A percentile compares a stretch with the other conserved stretches of the same genome.
Conservation (phyloP, 2,888 invertebrate species). For the Drosophila planitibia region DNA sequence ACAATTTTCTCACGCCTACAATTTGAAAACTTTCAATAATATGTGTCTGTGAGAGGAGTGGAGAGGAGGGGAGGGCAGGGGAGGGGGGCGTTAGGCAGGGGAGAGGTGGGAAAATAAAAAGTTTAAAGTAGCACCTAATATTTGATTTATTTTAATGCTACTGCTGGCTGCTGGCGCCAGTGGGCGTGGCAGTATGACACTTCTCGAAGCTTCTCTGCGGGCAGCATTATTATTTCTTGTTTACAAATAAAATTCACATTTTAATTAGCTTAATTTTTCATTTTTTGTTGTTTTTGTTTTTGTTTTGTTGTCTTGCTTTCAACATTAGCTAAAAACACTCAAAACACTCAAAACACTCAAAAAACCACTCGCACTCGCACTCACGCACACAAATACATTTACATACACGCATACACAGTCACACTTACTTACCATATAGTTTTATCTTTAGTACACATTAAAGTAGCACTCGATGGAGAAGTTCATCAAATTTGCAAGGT, state of each 20-base stretch:
- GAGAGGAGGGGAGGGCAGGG: neutral
- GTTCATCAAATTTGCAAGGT: slow-evolving; percentile 48
- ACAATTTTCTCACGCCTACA: slow-evolving; percentile 31
- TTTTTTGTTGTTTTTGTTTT: neutral
- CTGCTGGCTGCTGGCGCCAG: slow-evolving; percentile 40
- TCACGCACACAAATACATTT: slow-evolving; percentile 6
- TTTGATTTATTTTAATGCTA: slow-evolving; percentile 36
- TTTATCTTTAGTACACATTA: slow-evolving; percentile 70
- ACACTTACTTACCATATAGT: slow-evolving; percentile 49
- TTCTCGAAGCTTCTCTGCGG: slow-evolving; percentile 49
- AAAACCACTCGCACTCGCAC: slow-evolving; percentile 4
- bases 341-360: slow-evolving; percentile 36
- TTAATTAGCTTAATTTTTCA: slow-evolving; percentile 2
- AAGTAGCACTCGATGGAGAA: slow-evolving; percentile 66
- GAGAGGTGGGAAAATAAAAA: slow-evolving; percentile 17
- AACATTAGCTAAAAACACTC: slow-evolving; percentile 40
- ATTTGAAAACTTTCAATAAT: slow-evolving; percentile 23
- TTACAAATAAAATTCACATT: slow-evolving; percentile 37
- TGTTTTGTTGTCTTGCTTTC: slow-evolving; percentile 21
- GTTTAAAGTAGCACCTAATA: slow-evolving; percentile 61
- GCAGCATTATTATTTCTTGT: slow-evolving; percentile 43
- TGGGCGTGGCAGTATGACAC: slow-evolving; percentile 69
- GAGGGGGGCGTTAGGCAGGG: neutral
- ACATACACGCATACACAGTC: slow-evolving; percentile 12
- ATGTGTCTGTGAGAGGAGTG: slow-evolving; percentile 13